Base-by-base conservation (phyloP, 2,888 invertebrate species). In the Hypena proboscidalis region DNA sequence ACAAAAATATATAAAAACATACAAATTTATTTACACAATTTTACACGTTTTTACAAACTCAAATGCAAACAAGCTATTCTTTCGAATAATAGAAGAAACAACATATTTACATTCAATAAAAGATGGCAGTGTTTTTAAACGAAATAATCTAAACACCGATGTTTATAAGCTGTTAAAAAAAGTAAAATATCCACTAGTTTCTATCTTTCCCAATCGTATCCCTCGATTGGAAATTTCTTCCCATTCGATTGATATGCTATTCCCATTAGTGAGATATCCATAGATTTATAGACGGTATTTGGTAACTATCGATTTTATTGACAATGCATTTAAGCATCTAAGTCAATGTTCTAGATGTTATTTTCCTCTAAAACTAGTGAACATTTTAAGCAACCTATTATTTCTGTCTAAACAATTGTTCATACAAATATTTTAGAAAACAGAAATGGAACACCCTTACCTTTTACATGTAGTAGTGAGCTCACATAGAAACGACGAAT, bases 1-100 rank as follows among this genome's bases (percentile, higher is more conserved):
- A 21, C 2, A 39, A 1, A 21, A 20, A 26, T 23, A 38, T 26
- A 20, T 57, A 27, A 27, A 49, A 45, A 52, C 58, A 62, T 44
- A 58, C 43, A 33, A 53, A 40, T 74, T 67, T 74, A 73, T 74
- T 71, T 71, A 74, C 70, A 73, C n/a, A 43, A 58, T 61, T 67
- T 56, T 64, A 65, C 64, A 71, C 46, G 44, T 56, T 63, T 60
- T 61, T 61, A 60, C 53, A 60, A 54, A 58, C 37, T 52, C 46
- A 47, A 59, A 63, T 62, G 54, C 50, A 48, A 54, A 56, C 35
- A 43, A 48, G 45, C 51, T 41, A 51, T 43, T 41, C 39, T 58
- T 51, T 36, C 45, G 11, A 32, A 46, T 29, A 50, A 48, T 47
- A 48, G 43, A 27, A 23, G 4, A 44, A 57, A 44, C 30, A 41